Conservation (phyloP, 64 coral and sea anemone genomes). For the Montipora sp. region DNA sequence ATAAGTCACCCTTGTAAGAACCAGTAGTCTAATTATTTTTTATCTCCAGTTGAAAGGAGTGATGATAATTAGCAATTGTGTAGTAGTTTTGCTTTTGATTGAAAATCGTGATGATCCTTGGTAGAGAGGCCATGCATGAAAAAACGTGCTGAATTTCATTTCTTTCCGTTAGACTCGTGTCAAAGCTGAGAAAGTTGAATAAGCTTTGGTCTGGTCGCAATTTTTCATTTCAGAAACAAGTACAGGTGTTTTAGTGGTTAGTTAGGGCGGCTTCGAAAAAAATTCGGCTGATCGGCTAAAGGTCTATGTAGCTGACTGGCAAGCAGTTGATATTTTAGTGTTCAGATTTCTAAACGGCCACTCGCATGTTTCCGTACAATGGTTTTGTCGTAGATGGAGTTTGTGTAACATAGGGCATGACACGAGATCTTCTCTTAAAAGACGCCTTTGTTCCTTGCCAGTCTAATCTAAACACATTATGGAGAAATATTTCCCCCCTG, state of each 20-base stretch:
- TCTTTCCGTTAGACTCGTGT: neutral
- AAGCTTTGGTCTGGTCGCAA: neutral
- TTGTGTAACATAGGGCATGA: too few relatives aligned
- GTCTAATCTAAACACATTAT: too few relatives aligned
- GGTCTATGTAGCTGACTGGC: neutral
- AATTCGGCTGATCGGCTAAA: neutral
- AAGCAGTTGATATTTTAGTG: neutral
- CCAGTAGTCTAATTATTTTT: neutral
- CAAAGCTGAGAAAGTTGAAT: neutral
- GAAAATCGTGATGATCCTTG: neutral
- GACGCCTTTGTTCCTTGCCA: too few relatives aligned
- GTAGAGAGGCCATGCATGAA: neutral
- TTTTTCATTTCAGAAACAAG: neutral
- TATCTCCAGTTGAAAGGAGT: neutral
- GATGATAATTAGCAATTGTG: neutral
- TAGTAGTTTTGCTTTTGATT: neutral
- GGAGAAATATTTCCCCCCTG: too few relatives aligned
- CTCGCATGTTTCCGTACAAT: too few relatives aligned
- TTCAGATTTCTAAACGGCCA: too few relatives aligned
- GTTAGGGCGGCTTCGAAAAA: neutral
- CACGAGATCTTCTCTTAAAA: too few relatives aligned
- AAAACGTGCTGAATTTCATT: neutral
- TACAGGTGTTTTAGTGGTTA: constrained; percentile 2
- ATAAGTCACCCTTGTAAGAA: neutral
- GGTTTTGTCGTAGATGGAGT: too few relatives aligned